Base-by-base conservation (phyloP, 2,797 vertebrate genomes). In the Characodon lateralis region DNA sequence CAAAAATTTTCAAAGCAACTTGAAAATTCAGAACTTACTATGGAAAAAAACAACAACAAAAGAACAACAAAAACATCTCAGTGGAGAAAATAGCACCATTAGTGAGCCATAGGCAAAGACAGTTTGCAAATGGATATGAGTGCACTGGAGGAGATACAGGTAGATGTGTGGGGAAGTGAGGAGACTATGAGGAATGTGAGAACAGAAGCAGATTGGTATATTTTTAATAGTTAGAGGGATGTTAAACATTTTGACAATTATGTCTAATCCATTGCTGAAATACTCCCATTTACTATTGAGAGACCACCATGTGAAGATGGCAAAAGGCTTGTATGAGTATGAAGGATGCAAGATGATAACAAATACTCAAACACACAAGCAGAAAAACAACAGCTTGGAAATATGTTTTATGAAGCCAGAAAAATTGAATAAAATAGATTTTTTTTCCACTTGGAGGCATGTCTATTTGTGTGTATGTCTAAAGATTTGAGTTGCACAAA, bases 81-180 rank as follows among this genome's bases (percentile, higher is more conserved):
- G 70, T 41, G 80, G 56, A 79, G 81, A 84, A 80, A 68, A 80
- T 88, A 43, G 74, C 82, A 89, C 76, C 83, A 86, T 86, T 75
- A 88, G 73, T 88, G 85, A 89, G 85, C 82, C 74, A 86, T 87
- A 86, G 76, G 74, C 69, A 77, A 70, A 41, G 80, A 75, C 71
- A 82, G 80, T 83, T 83, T 84, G 87, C 71, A 89, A 77, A 87
- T 89, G 88, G 82, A 87, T 78, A 86, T 90, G 87, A 76, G 83
- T 71, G 83, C 66, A 41, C 85, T 85, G 79, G 69, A 79, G 39
- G 83, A 85, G 83, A 80, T 83, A 77, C 46, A 72, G 35, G 46
- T 56, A 71, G 24, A 78, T 72, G 78, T 78, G 74, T 65, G 28
- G 68, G 79, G 81, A 81, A 41, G 82, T 84, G 76, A 81, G 73